Percentiles rank a stretch among this genome's conserved stretches.
These are phyloP conservation scores for Amblyjoppa fuscipennis DNA, from an alignment of 2,888 invertebrate genomes.

Conservation along the genomic window DNA sequence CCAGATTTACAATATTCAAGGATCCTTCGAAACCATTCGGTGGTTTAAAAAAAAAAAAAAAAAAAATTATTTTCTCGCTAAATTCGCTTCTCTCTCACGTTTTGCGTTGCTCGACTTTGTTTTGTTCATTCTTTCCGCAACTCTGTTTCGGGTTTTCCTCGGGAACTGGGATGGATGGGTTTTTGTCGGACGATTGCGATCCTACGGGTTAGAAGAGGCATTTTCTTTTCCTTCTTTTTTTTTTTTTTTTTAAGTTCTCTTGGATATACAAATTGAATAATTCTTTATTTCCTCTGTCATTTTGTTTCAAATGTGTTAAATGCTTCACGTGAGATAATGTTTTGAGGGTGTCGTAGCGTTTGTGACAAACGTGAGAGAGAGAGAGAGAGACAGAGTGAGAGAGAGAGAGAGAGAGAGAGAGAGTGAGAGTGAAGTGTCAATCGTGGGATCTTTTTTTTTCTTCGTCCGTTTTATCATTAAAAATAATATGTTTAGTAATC, in stretches of 20 bases:
- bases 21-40: conserved; percentile 15
- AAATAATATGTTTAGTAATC: conserved; percentile 72
- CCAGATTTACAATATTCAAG: conserved; percentile 57
- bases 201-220: background rate
- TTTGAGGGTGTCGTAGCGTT: conserved; percentile 14
- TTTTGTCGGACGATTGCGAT: background rate
- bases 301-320: conserved; percentile 34
- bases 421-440: conserved; percentile 8
- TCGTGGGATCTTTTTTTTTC: background rate
- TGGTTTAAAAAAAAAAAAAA: background rate
- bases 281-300: conserved; percentile 42
- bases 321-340: conserved; percentile 37
- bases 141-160: background rate
- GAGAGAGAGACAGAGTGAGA: background rate
- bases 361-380: conserved; percentile 15
- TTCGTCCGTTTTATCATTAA: conserved; percentile 7
- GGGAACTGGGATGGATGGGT: background rate
- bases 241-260: conserved; percentile 3
- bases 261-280: conserved; percentile 48
- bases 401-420: background rate
- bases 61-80: background rate
- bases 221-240: background rate
- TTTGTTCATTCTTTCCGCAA: background rate
- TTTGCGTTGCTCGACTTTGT: conserved; percentile 2
- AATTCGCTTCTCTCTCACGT: conserved; percentile 24